A percentile compares a stretch with the other conserved stretches of the same genome.
Evolutionary conservation across 2,113 vertebrate species (phyloP).

Genomic region (Salvelinus fontinalis): DNA sequence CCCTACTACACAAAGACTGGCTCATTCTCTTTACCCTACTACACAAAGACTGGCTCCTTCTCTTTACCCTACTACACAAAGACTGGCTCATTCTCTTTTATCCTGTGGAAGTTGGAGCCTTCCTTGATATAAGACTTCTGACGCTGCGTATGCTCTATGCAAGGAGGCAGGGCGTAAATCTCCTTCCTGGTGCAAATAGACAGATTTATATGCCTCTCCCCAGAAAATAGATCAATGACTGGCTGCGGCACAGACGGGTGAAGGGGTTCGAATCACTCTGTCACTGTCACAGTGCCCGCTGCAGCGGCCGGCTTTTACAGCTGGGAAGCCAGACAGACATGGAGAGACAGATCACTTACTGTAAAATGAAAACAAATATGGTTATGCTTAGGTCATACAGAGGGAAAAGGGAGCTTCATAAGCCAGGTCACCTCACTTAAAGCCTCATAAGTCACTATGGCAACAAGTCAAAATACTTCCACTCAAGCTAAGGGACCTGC

Average conservation of each 20-base stretch:
- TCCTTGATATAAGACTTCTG: neutral
- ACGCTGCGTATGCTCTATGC: neutral
- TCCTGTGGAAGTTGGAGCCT: neutral
- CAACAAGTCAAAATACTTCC: neutral
- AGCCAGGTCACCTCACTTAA: neutral
- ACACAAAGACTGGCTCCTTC: no score
- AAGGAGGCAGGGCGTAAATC: slow-evolving; percentile 51
- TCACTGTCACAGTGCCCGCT: slow-evolving; percentile 38
- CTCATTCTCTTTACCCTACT: no score
- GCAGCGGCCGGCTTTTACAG: neutral
- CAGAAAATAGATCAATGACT: slow-evolving; percentile 57
- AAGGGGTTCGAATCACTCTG: slow-evolving; percentile 38
- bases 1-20: no score
- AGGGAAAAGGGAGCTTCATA: neutral
- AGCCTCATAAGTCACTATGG: neutral
- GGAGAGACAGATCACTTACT: slow-evolving; percentile 1
- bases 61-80: no score
- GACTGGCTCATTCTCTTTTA: no score
- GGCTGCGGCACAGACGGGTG: slow-evolving; percentile 29
- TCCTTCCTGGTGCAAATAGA: slow-evolving; percentile 53
- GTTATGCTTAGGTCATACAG: neutral
- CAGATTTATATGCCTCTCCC: slow-evolving; percentile 60
- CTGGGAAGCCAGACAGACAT: slow-evolving; percentile 24
- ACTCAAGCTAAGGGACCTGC: neutral
- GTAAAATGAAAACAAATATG: slow-evolving; percentile 10